Conservation (phyloP, 2,888 invertebrate genomes). For the Tridacna gigas region DNA sequence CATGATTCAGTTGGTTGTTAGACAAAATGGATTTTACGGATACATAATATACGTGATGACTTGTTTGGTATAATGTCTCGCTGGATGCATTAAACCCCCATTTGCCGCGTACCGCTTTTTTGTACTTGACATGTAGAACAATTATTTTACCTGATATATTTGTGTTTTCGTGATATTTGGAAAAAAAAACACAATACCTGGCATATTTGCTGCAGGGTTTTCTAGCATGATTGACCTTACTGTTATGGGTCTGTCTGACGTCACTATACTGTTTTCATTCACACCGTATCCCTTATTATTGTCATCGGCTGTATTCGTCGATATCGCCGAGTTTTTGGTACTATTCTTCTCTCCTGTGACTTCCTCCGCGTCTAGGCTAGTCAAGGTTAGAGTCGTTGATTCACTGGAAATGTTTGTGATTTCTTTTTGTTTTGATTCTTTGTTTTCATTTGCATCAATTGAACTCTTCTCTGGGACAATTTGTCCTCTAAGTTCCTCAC, state of each 20-base stretch:
- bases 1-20: too few species aligned
- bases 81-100: too few species aligned
- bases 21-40: too few species aligned
- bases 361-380: conserved; percentile 4
- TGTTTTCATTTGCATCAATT: neutral
- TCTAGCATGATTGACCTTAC: conserved; percentile 14
- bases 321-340: neutral
- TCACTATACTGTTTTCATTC: conserved; percentile 11
- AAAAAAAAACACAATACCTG: neutral
- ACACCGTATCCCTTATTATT: neutral
- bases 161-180: too few species aligned
- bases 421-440: conserved; percentile 11
- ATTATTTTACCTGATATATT: too few species aligned
- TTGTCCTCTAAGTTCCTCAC: too few species aligned
- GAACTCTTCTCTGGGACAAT: neutral
- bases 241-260: conserved; percentile 11
- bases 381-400: neutral
- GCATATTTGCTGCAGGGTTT: conserved; percentile 4
- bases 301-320: neutral
- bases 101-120: too few species aligned
- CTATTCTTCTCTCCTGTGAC: neutral
- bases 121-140: too few species aligned
- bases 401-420: neutral
- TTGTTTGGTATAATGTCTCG: too few species aligned
- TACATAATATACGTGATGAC: too few species aligned